Conservation (phyloP, 2,797 vertebrate species). For the Argentina silus region DNA sequence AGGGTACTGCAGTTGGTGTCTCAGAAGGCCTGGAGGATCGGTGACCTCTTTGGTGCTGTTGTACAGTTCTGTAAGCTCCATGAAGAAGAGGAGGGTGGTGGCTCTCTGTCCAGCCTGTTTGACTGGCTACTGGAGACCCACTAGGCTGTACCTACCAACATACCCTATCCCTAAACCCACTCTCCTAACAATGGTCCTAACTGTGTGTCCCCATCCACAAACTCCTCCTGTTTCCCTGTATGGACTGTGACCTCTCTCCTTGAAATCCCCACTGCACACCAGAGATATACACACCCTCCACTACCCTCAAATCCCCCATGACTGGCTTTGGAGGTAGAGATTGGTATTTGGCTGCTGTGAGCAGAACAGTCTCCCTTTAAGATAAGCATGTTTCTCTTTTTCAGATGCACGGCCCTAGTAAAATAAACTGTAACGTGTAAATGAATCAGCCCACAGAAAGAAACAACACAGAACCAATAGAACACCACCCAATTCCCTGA, state of each 20-base stretch:
- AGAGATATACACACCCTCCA: constrained; percentile 4
- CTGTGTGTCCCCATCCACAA: constrained; percentile 32
- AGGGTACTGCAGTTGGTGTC: constrained; percentile 88
- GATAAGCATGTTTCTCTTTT: constrained; percentile 65
- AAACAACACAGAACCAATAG: constrained; percentile 33
- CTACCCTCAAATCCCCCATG: constrained; percentile 10
- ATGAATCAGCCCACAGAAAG: constrained; percentile 56
- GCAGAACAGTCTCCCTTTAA: constrained; percentile 71
- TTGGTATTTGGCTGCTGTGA: constrained; percentile 27
- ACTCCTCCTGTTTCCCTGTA: constrained; percentile 34
- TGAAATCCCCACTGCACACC: neutral
- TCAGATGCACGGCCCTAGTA: constrained; percentile 36
- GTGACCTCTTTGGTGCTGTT: constrained; percentile 90
- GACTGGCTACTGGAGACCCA: constrained; percentile 92
- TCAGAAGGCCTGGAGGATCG: constrained; percentile 90
- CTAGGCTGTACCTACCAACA: constrained; percentile 63
- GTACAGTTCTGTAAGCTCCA: constrained; percentile 88
- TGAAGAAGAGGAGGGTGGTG: constrained; percentile 72
- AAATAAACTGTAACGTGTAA: constrained; percentile 49
- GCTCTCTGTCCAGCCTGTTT: constrained; percentile 83
- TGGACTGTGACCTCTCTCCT: constrained; percentile 23
- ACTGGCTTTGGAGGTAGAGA: constrained; percentile 23
- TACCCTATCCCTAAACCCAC: constrained; percentile 26
- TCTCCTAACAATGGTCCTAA: constrained; percentile 17
- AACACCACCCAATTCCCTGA: constrained; percentile 21